phyloP scores from a whole-genome alignment of 2,888 invertebrate species.

The Synanthedon vespiformis region DNA sequence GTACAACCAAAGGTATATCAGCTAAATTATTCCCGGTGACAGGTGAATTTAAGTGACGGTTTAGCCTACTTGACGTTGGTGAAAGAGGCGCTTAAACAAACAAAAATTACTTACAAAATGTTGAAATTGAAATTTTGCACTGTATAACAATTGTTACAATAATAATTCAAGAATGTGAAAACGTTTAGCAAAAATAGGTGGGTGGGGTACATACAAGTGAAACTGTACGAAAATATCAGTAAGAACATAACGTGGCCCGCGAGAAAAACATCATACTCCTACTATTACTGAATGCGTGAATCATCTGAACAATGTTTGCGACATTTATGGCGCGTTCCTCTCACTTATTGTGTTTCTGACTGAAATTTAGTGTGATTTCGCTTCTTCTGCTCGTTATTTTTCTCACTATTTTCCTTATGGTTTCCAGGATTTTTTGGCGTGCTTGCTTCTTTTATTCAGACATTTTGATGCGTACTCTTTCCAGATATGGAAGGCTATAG shows the following conservation, averaged over 20 bases:
- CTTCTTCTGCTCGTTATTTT: slow-evolving; percentile 41
- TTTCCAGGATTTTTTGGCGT: background rate
- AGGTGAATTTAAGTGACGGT: no score
- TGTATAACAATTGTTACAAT: background rate
- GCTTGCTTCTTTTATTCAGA: background rate
- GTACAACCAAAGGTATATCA: no score
- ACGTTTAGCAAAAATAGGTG: background rate
- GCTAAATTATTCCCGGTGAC: no score
- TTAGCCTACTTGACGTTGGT: no score
- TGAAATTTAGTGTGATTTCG: slow-evolving; percentile 60
- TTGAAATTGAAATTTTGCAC: no score
- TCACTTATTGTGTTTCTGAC: slow-evolving; percentile 59
- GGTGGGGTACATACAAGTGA: background rate
- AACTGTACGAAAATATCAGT: slow-evolving; percentile 5
- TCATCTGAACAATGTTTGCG: slow-evolving; percentile 59
- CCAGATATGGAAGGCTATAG: no score
- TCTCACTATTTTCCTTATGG: slow-evolving; percentile 20
- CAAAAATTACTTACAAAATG: no score
- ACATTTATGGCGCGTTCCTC: slow-evolving; percentile 57
- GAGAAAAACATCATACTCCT: slow-evolving; percentile 34
- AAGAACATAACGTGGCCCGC: slow-evolving; percentile 9
- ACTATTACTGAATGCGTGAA: slow-evolving; percentile 48
- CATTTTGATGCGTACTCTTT: no score
- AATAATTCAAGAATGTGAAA: background rate
- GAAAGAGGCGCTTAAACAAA: no score